Percentiles rank a stretch among this genome's conserved stretches.
phyloP scores from a whole-genome alignment of 2,797 vertebrate genomes.

The Nyctibius grandis region DNA sequence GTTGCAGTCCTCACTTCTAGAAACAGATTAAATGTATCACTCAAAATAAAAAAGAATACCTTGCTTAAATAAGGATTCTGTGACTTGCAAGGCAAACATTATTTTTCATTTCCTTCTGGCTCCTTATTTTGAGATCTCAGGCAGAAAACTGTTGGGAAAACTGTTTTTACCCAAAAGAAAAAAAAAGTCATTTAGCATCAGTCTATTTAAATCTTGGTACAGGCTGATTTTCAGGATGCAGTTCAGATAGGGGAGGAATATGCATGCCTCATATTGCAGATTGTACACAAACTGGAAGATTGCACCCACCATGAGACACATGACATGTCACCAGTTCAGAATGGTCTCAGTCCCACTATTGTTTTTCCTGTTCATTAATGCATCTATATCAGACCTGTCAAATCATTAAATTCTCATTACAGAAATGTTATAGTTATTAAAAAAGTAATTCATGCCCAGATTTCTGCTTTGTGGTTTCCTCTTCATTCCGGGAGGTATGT shows the following conservation, averaged over 20 bases:
- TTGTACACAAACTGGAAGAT: not conserved
- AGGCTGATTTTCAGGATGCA: not conserved
- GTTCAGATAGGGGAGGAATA: not conserved
- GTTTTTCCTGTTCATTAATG: not conserved
- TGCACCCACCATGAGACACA: not conserved
- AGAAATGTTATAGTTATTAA: not conserved
- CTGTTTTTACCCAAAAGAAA: not conserved
- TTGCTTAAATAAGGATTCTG: not conserved
- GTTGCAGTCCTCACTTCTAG: not conserved
- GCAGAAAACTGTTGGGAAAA: not conserved
- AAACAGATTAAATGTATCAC: not conserved
- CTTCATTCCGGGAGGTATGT: not conserved
- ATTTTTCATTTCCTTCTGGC: not conserved
- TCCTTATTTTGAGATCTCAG: not conserved
- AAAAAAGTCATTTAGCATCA: not conserved
- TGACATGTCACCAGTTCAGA: not conserved
- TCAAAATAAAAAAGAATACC: not conserved
- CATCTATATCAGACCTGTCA: not conserved
- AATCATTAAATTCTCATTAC: not conserved
- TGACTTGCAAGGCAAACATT: not conserved
- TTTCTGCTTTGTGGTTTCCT: not conserved
- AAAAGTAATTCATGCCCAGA: not conserved
- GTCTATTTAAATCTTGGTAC: not conserved
- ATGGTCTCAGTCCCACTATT: fast-evolving
- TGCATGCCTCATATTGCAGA: not conserved